phyloP scores from a whole-genome alignment of 35 echinoderm and acorn worm genomes.

The Patiria miniata region DNA sequence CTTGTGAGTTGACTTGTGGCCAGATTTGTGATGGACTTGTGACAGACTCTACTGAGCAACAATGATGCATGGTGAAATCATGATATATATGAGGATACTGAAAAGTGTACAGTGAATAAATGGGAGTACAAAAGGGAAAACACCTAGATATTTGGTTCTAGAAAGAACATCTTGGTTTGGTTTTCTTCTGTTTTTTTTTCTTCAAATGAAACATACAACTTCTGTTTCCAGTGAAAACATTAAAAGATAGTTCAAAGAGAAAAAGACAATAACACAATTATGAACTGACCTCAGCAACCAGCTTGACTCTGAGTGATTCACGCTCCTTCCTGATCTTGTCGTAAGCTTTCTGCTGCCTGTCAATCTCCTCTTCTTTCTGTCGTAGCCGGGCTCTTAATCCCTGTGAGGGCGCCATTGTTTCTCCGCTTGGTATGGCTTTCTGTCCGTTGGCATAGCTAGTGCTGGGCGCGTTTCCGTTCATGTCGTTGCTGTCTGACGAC shows the following conservation, averaged over 20 bases:
- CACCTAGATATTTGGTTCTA: too few relatives aligned
- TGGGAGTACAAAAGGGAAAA: too few relatives aligned
- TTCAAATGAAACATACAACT: too few relatives aligned
- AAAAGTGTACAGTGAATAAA: too few relatives aligned
- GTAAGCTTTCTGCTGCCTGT: conserved; percentile 48
- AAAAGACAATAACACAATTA: background rate
- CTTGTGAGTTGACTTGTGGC: too few relatives aligned
- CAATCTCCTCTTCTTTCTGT: conserved; percentile 77
- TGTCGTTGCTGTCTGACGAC: conserved; percentile 31
- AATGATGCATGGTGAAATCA: too few relatives aligned
- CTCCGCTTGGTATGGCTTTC: conserved; percentile 33
- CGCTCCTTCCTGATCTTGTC: conserved; percentile 74
- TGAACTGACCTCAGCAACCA: conserved; percentile 75
- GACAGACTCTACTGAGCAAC: too few relatives aligned
- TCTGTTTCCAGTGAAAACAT: too few relatives aligned
- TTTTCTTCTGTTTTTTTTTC: background rate
- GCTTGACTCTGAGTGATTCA: conserved; percentile 61
- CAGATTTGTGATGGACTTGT: too few relatives aligned
- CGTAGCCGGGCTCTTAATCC: conserved; percentile 46
- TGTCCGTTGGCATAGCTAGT: conserved; percentile 38
- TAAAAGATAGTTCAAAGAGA: background rate
- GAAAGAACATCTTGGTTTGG: too few relatives aligned
- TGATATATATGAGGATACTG: too few relatives aligned
- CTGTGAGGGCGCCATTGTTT: conserved; percentile 58
- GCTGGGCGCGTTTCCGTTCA: background rate